These are phyloP conservation scores for Nomada lathburiana DNA, from an alignment of 2,888 invertebrate species.

Conservation along the genomic window DNA sequence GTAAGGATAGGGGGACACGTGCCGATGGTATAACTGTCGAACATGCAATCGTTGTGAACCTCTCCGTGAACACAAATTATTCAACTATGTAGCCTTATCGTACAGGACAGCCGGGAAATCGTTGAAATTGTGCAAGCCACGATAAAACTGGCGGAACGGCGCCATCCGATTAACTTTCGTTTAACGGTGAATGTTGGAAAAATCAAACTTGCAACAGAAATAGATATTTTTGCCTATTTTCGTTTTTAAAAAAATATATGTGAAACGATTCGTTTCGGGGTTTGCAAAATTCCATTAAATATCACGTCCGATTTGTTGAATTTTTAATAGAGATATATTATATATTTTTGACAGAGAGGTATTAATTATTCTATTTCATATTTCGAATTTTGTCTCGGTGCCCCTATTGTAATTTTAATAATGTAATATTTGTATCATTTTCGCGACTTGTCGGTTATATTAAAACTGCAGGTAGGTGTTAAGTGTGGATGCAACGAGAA, in stretches of 20 bases:
- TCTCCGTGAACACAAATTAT: slow-evolving; percentile 25
- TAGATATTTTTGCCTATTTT: neutral
- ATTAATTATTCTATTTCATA: no score
- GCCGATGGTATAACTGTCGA: slow-evolving; percentile 2
- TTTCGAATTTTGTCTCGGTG: no score
- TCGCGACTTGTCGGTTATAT: no score
- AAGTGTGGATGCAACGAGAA: no score
- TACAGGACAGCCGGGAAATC: neutral
- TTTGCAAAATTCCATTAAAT: no score
- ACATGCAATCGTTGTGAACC: slow-evolving; percentile 35
- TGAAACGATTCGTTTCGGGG: neutral
- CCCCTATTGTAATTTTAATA: no score
- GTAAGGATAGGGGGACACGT: slow-evolving; percentile 36
- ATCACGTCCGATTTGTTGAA: no score
- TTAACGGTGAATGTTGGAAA: neutral
- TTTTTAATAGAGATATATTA: no score
- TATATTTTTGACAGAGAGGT: no score
- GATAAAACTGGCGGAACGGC: neutral
- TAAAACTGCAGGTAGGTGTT: no score
- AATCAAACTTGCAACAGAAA: neutral
- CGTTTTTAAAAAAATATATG: no score
- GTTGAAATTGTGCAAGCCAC: slow-evolving; percentile 9
- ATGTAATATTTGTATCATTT: no score
- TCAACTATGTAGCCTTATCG: slow-evolving; percentile 31
- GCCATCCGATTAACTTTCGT: neutral